Percentiles rank a stretch among this genome's conserved stretches.
Evolutionary conservation across 2,888 invertebrate species (phyloP).

Genomic region (Stenchaetothrips biformis): DNA sequence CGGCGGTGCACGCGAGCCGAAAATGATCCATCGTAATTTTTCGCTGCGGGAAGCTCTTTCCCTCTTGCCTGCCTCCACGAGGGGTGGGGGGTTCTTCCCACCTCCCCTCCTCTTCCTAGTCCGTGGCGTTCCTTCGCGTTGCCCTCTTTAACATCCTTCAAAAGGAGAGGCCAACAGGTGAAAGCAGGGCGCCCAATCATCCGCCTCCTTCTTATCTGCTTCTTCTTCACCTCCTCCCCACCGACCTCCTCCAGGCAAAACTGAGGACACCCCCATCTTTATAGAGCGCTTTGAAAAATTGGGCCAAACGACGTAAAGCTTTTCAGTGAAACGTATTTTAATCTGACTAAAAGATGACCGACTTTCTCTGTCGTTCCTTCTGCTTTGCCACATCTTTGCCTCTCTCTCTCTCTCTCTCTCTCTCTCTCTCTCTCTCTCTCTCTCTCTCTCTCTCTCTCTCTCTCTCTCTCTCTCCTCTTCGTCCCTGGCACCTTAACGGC

Average conservation of each 20-base stretch:
- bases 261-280: not conserved
- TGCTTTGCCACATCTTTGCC: not conserved
- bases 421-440: not conserved
- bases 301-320: not conserved
- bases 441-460: not conserved
- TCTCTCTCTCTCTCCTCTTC: not conserved
- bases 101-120: conserved; percentile 25
- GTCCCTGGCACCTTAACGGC: not conserved
- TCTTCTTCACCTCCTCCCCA: too few species aligned
- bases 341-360: too few species aligned
- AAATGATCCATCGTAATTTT: not conserved
- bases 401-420: not conserved
- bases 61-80: conserved; percentile 7
- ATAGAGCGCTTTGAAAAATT: not conserved
- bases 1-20: not conserved
- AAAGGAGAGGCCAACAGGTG: too few species aligned
- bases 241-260: too few species aligned
- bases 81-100: not conserved
- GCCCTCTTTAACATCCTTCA: too few species aligned
- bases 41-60: not conserved
- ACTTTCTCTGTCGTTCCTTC: not conserved
- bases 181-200: too few species aligned
- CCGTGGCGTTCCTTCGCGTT: too few species aligned
- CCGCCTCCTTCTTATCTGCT: too few species aligned
- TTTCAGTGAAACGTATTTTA: not conserved